Conservation (phyloP, 2,113 vertebrate genomes). For the Microtus montanus region DNA sequence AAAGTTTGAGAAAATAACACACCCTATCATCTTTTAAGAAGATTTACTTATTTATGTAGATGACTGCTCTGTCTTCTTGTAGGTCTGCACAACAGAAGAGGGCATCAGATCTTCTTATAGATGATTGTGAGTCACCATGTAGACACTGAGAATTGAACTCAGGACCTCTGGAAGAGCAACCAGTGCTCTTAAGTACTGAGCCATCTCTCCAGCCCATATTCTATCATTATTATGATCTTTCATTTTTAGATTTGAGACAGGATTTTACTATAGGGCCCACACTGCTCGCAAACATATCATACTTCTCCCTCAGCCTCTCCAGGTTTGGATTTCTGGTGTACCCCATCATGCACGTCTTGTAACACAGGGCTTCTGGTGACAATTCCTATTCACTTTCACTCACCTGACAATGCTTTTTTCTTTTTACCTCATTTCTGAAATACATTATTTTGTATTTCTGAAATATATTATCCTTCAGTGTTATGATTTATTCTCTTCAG, state of each 20-base stretch:
- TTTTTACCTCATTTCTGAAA: slow-evolving; percentile 7
- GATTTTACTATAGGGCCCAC: background rate
- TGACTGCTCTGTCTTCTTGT: no score
- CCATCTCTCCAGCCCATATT: no score
- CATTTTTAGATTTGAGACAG: background rate
- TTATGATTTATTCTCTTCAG: slow-evolving; percentile 2
- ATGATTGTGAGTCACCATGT: no score
- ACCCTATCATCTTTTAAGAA: no score
- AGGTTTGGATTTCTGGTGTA: background rate
- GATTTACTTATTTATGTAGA: no score
- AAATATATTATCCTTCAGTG: background rate
- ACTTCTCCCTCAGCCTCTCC: no score
- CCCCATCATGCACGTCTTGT: background rate
- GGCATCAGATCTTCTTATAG: no score
- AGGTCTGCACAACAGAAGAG: no score
- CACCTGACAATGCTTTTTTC: background rate
- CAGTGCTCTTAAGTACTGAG: no score
- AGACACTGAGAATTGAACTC: no score
- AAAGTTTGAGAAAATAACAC: background rate
- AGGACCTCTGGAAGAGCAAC: no score
- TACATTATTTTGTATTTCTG: background rate
- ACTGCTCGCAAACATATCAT: background rate
- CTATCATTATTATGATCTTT: background rate
- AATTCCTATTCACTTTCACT: background rate
- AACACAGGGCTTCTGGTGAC: background rate